Evolutionary conservation across 2,113 vertebrate species (phyloP), one percentile per base, ranked within the genome.

Genomic region (Aplodontia rufa): DNA sequence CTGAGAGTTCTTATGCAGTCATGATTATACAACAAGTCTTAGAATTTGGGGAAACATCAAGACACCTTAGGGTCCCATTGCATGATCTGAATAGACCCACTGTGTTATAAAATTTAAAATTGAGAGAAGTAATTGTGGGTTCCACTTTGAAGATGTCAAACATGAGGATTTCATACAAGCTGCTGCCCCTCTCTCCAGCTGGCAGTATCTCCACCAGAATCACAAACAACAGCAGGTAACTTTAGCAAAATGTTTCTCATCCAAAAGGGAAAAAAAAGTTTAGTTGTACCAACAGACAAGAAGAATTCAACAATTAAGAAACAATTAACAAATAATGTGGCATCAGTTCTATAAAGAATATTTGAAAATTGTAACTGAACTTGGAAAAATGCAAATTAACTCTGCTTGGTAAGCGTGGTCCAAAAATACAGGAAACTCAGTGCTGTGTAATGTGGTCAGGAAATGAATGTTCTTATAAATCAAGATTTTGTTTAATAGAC

Each of bases 221-320:
- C 55, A 0, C 96, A 97, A 95, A 55, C 0, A 88, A 97, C 97
- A 98, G 97, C 97, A 98, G 97, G 97, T 98, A 98, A 98, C 97
- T 97, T 96, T 97, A 97, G 96, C 86, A 97, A 93, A 98, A 78
- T 86, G 24, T 93, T 78, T 95, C 60, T 86, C 81, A 96, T 91
- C 74, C 37, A 68, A 93, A 92, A 87, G 93, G 86, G 81, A 97
- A 93, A 96, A 94, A 93, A 79, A 87, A 91, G 91, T 97, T 97
- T 87, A 93, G 92, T 96, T 97, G 0, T 93, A 95, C 83, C 71
- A 37, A 93, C 75, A 93, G 95, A 97, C 91, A 97, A 97, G 97
- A 97, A 97, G 97, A 98, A 97, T 96, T 84, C 79, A 97, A 91
- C 87, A 96, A 95, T 68, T 97, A 97, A 95, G 92, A 93, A 95